phyloP scores from a whole-genome alignment of 2,888 invertebrate genomes.

The Pelosia muscerda region DNA sequence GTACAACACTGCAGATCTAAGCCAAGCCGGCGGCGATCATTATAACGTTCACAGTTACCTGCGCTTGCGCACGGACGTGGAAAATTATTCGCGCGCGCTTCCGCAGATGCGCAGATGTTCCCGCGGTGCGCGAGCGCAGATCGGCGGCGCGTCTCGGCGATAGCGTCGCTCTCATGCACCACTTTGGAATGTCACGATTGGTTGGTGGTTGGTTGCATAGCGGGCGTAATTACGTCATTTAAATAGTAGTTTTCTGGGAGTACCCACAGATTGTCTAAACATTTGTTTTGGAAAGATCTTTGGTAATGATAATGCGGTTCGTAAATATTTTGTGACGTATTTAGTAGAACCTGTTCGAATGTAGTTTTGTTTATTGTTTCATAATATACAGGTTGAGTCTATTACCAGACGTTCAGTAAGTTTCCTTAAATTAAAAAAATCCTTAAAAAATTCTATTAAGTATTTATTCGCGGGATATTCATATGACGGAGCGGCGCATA shows the following conservation, averaged over 20 bases:
- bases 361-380: background rate
- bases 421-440: too few relatives aligned
- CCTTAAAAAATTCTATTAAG: too few relatives aligned
- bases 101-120: slow-evolving; percentile 57
- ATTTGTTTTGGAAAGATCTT: background rate
- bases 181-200: slow-evolving; percentile 29
- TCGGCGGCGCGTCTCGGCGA: slow-evolving; percentile 25
- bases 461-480: too few relatives aligned
- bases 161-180: slow-evolving; percentile 45
- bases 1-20: slow-evolving; percentile 26
- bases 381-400: background rate
- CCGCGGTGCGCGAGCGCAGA: slow-evolving; percentile 20
- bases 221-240: slow-evolving; percentile 19
- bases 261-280: slow-evolving; percentile 1
- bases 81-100: slow-evolving; percentile 80
- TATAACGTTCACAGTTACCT: slow-evolving; percentile 76
- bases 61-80: slow-evolving; percentile 78
- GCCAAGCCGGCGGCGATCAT: slow-evolving; percentile 60
- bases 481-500: too few relatives aligned
- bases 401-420: too few relatives aligned
- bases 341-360: background rate
- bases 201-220: background rate
- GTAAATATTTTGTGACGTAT: background rate
- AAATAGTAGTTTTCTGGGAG: slow-evolving; percentile 12
- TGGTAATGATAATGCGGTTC: background rate